Base-by-base conservation (phyloP, 2,113 vertebrate species). In the Phyllostomus discolor region DNA sequence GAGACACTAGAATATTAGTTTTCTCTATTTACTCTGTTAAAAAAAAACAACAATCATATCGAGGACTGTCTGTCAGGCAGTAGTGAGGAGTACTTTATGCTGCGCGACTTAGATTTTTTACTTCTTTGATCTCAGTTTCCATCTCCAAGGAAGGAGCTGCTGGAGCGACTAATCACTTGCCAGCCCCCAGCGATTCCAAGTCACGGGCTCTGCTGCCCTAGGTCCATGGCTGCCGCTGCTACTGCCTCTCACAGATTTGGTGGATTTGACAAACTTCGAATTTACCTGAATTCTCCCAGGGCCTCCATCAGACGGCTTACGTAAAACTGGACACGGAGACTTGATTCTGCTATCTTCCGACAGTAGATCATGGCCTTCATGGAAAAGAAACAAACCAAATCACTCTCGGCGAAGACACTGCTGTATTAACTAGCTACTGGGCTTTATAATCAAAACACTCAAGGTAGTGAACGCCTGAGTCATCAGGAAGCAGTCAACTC, bases 241-340 rank as follows among this genome's bases (percentile, higher is more conserved):
- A 14, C 26, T 38, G 28, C 9, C 14, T 62, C 24, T 73, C 79
- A 10, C 11, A 12, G 24, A 67, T 14, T 33, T 52, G 4, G 0
- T 46, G 67, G n/a, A 50, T 26, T 41, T 7, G 20, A 50, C 79
- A 66, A 75, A 67, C 0, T 66, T 81, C 28, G 81, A 94, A 89
- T 96, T 98, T 98, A 99, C 99, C 99, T 99, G 98, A 99, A 99
- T 96, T 99, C 99, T 97, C 98, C 98, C 96, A 99, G 97, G 67
- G 99, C 99, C 88, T 99, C 99, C 99, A 99, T 99, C 91, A 99
- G 98, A 90, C 98, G 98, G 97, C 99, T 98, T 96, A 99, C 97
- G 93, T 99, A 99, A 97, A 99, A 98, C 96, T 99, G 99, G 87
- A 99, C 99, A 26, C 99, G 98, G 95, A 99, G 99, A 97, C 98